phyloP scores from a whole-genome alignment of 64 coral and sea anemone species.

The Pocillopora verrucosa region DNA sequence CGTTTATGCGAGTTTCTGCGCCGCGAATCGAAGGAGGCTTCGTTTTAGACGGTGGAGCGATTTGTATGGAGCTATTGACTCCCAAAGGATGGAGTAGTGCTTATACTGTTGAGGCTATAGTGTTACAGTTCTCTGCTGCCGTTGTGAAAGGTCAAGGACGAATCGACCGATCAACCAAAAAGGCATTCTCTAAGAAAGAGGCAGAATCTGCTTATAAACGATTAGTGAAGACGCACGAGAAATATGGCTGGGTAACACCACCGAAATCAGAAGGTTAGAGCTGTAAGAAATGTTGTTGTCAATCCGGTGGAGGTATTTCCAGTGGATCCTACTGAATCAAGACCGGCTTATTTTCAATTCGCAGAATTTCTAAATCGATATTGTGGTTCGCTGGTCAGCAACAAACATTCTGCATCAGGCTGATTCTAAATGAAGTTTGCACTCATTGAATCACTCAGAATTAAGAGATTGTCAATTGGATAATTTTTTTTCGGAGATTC shows the following conservation, averaged over 20 bases:
- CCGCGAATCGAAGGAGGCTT: constrained; percentile 93
- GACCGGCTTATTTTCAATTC: neutral
- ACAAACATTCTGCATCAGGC: neutral
- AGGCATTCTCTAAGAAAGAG: constrained; percentile 92
- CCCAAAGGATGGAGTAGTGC: constrained; percentile 93
- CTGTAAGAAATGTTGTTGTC: neutral
- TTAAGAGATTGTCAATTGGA: neutral
- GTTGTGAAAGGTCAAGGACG: constrained; percentile 91
- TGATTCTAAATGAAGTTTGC: neutral
- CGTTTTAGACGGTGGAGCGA: constrained; percentile 87
- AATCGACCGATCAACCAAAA: constrained; percentile 81
- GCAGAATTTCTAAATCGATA: neutral
- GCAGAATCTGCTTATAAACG: constrained; percentile 88
- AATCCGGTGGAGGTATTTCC: neutral
- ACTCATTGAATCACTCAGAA: neutral
- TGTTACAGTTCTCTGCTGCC: constrained; percentile 89
- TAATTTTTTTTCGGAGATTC: neutral
- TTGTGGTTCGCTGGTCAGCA: neutral
- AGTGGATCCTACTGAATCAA: neutral
- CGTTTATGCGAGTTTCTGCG: constrained; percentile 89
- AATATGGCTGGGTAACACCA: constrained; percentile 95
- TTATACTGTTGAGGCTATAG: constrained; percentile 83
- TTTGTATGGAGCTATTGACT: constrained; percentile 92
- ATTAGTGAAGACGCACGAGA: constrained; percentile 93
- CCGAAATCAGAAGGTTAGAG: constrained; percentile 87